phyloP scores from a whole-genome alignment of 2,113 vertebrate genomes.

The Atractosteus spatula region DNA sequence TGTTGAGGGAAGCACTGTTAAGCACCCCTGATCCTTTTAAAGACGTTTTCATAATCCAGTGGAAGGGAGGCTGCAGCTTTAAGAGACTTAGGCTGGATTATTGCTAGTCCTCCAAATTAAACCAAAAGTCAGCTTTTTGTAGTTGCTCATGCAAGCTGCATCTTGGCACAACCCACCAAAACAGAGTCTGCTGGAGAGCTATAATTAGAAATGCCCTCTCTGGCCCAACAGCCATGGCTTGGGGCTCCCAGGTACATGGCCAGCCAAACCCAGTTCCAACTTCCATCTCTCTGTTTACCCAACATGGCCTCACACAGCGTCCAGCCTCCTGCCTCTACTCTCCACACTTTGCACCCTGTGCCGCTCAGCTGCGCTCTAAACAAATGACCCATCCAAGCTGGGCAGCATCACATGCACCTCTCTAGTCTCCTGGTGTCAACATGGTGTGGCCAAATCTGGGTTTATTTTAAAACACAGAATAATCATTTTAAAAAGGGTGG shows the following conservation, averaged over 20 bases:
- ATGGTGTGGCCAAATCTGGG: constrained; percentile 62
- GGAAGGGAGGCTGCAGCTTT: constrained; percentile 59
- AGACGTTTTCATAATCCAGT: constrained; percentile 67
- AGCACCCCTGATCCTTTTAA: constrained; percentile 73
- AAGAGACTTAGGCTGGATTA: constrained; percentile 73
- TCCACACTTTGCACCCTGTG: constrained; percentile 42
- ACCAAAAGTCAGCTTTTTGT: constrained; percentile 70
- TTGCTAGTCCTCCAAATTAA: constrained; percentile 75
- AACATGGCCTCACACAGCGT: constrained; percentile 25
- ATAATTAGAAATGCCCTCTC: constrained; percentile 54
- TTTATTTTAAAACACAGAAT: constrained; percentile 53
- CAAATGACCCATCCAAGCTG: constrained; percentile 48
- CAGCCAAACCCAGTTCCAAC: constrained; percentile 14
- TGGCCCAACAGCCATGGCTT: constrained; percentile 13
- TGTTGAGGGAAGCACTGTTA: constrained; percentile 63
- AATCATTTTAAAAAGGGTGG: constrained; percentile 56
- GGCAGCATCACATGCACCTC: constrained; percentile 38
- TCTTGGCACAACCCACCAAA: constrained; percentile 52
- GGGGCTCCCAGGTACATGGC: constrained; percentile 24
- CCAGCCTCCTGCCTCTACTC: constrained; percentile 32
- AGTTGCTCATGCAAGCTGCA: constrained; percentile 66
- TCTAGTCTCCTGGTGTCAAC: constrained; percentile 43
- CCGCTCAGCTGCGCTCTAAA: constrained; percentile 51
- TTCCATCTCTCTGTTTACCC: neutral
- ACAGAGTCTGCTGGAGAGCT: constrained; percentile 45